Conservation (phyloP, 2,888 invertebrate species). For the Agriopis aurantiaria region DNA sequence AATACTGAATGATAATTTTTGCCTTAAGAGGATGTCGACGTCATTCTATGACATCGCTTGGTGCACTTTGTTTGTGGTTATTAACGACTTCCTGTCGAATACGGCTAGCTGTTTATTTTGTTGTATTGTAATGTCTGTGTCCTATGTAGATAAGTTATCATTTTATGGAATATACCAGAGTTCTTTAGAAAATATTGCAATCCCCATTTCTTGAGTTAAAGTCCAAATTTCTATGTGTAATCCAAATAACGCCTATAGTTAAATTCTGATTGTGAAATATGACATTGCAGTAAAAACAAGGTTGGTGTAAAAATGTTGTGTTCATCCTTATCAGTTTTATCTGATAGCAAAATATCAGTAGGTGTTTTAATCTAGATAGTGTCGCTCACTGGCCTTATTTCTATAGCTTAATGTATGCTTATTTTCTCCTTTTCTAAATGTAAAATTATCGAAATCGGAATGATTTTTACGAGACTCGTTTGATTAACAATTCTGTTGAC, state of each 20-base stretch:
- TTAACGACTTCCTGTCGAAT: constrained; percentile 16
- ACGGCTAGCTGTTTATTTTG: not conserved
- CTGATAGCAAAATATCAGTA: constrained; percentile 48
- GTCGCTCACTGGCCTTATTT: constrained; percentile 52
- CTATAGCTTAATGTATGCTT: constrained; percentile 52
- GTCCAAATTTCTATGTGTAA: not conserved
- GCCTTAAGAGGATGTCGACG: constrained; percentile 6
- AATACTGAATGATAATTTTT: constrained; percentile 2
- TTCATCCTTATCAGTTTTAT: constrained; percentile 50
- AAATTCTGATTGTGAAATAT: not conserved
- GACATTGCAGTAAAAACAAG: not conserved
- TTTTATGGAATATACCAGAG: not conserved
- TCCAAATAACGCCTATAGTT: not conserved
- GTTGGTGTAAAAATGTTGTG: constrained; percentile 29
- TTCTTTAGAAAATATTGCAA: too few species aligned
- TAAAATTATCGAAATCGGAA: constrained; percentile 33
- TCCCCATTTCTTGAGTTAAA: too few species aligned
- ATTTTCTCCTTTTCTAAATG: constrained; percentile 43
- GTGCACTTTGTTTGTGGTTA: constrained; percentile 9
- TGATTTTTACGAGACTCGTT: constrained; percentile 28
- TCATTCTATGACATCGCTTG: constrained; percentile 8
- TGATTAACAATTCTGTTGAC: constrained; percentile 5
- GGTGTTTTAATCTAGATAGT: constrained; percentile 40
- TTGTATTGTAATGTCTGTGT: not conserved
- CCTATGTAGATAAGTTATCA: not conserved